A percentile compares a stretch with the other conserved stretches of the same genome.
Evolutionary conservation across 2,888 invertebrate species (phyloP).

Genomic region (Oligia fasciuncula): DNA sequence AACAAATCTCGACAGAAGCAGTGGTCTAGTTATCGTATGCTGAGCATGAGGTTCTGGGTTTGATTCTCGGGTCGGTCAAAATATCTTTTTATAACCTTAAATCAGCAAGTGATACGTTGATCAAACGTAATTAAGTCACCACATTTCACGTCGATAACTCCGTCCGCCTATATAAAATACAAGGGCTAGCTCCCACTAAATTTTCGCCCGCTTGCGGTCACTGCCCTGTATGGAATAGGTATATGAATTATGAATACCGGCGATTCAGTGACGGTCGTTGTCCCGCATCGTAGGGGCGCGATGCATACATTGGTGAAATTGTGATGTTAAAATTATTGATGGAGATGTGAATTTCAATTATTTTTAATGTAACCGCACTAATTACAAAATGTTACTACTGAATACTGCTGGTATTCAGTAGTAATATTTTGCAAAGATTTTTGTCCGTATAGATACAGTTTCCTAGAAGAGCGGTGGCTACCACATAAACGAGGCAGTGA

Average conservation of each 20-base stretch:
- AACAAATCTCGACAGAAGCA: background rate
- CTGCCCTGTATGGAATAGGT: conserved; percentile 51
- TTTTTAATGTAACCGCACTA: too few relatives aligned
- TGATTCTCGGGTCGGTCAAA: background rate
- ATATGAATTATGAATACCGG: conserved; percentile 52
- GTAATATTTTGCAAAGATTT: background rate
- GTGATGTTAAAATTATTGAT: conserved; percentile 38
- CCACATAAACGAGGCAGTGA: background rate
- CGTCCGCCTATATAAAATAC: conserved; percentile 38
- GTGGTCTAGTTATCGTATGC: background rate
- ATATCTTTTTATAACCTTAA: background rate
- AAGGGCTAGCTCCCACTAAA: conserved; percentile 24
- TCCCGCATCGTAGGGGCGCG: conserved; percentile 8
- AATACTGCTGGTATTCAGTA: too few relatives aligned
- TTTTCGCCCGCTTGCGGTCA: conserved; percentile 41
- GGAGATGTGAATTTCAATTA: conserved; percentile 6
- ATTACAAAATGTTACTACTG: too few relatives aligned
- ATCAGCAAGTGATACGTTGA: background rate
- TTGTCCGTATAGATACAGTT: background rate
- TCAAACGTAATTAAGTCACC: conserved; percentile 10
- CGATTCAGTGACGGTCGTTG: conserved; percentile 42
- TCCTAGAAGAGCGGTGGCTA: background rate
- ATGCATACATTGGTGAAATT: conserved; percentile 36
- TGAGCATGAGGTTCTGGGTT: background rate
- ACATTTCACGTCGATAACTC: conserved; percentile 34